These are phyloP conservation scores for Microctonus aethiopoides DNA, from an alignment of 2,888 invertebrate species.

Conservation along the genomic window DNA sequence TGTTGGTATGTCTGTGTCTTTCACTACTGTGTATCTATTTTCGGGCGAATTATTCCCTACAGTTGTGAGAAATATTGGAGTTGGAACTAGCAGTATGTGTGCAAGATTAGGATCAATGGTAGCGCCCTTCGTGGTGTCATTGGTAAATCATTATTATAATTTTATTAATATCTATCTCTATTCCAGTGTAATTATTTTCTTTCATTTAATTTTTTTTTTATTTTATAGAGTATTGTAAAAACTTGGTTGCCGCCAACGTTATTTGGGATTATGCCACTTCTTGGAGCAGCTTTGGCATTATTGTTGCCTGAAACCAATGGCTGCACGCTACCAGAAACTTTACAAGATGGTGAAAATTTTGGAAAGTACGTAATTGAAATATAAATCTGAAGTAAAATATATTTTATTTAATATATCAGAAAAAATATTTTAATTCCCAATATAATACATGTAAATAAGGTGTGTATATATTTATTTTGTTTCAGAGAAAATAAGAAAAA, in stretches of 20 bases:
- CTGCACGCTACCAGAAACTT: conserved; percentile 80
- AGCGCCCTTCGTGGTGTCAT: conserved; percentile 84
- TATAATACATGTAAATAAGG: background rate
- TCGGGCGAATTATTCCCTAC: conserved; percentile 92
- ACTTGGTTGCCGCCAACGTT: conserved; percentile 77
- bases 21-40: conserved; percentile 88
- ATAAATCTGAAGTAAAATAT: background rate
- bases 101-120: conserved; percentile 88
- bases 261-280: conserved; percentile 77
- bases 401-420: background rate
- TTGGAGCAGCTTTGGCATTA: conserved; percentile 76
- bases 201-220: background rate
- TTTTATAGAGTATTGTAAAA: conserved; percentile 64
- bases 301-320: conserved; percentile 84
- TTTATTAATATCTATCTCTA: background rate
- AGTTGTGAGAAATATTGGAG: conserved; percentile 86
- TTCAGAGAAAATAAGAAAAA: background rate
- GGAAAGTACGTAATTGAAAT: conserved; percentile 64
- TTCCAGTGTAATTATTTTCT: conserved; percentile 2
- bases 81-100: conserved; percentile 86
- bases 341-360: conserved; percentile 81
- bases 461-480: background rate
- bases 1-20: conserved; percentile 84
- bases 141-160: conserved; percentile 62
- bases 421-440: too few relatives aligned